Percentiles rank a stretch among this genome's conserved stretches.
phyloP scores from a whole-genome alignment of 2,888 invertebrate species.

The Diarsia dahlii region DNA sequence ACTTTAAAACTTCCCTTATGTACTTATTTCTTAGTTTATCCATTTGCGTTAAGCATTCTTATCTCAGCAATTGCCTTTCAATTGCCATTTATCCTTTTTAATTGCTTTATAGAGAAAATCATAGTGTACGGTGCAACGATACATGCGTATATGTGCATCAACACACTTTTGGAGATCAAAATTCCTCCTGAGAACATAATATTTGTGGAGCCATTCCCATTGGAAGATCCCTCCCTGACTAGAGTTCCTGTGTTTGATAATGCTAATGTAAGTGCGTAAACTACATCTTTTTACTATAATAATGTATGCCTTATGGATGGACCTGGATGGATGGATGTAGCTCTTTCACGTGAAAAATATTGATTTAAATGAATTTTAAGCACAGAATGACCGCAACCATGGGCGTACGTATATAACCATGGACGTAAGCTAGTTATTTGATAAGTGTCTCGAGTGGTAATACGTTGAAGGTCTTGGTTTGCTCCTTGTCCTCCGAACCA shows the following conservation, averaged over 20 bases:
- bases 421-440: too few relatives aligned
- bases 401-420: too few relatives aligned
- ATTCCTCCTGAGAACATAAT: conserved; percentile 90
- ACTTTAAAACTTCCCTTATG: neutral
- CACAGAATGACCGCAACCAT: too few relatives aligned
- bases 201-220: conserved; percentile 91
- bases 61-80: neutral
- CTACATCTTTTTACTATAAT: neutral
- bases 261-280: conserved; percentile 74
- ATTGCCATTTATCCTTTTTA: neutral
- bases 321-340: neutral
- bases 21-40: neutral
- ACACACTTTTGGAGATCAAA: conserved; percentile 91
- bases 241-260: conserved; percentile 83
- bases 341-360: neutral
- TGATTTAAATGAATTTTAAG: too few relatives aligned
- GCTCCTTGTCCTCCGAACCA: too few relatives aligned
- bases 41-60: neutral
- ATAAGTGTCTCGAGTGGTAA: too few relatives aligned
- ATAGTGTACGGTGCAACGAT: conserved; percentile 93
- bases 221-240: conserved; percentile 72
- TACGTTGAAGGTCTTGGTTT: too few relatives aligned
- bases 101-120: conserved; percentile 80
- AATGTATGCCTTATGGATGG: neutral
- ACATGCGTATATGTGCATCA: conserved; percentile 92